Base-by-base conservation (phyloP, 2,113 vertebrate genomes). In the Machaerirhynchus nigripectus region DNA sequence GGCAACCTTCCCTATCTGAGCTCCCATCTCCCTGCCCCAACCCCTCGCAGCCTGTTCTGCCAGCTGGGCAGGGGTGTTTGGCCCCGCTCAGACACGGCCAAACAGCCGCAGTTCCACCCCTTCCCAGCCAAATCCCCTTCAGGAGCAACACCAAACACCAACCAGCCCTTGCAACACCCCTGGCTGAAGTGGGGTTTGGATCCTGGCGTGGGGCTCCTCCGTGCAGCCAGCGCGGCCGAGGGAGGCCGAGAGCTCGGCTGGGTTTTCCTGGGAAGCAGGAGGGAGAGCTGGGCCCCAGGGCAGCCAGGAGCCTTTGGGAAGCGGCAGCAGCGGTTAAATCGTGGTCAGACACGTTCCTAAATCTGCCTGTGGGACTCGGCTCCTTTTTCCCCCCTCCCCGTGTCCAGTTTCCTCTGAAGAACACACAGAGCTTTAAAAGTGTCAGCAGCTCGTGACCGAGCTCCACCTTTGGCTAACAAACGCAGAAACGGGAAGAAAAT, bases 21-120 rank as follows among this genome's bases (percentile, higher is more conserved):
- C 80, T 83, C 6, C 18, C 49, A 11, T 69, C 89, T 50, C 53
- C 59, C 37, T 93, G 80, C 82, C 92, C 84, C 73, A 64, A 1
- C 23, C 74, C 87, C 92, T 92, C 33, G 37, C 56, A 90, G 78
- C 90, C 71, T 89, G 90, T 93, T 97, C 93, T 96, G 86, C 90
- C 74, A 74, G 83, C 90, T 31, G 65, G 68, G 81, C 53, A 63
- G 67, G 89, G 76, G 15, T n/a, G 75, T 27, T 93, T 22, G 28
- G 53, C 23, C 68, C 75, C 22, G 1, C 84, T 84, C 56, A 55
- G 31, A 70, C 68, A 26, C 59, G 35, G 56, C 65, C 70, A 88
- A 93, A 92, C 74, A 92, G 49, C 84, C 47, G 0, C 1, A 69
- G 69, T 86, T 79, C 78, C 83, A 56, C 39, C 74, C 68, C 55